Evolutionary conservation across 2,113 vertebrate genomes (phyloP), one percentile per base, ranked within the genome.

Genomic region (Gymnocephalus cernua): DNA sequence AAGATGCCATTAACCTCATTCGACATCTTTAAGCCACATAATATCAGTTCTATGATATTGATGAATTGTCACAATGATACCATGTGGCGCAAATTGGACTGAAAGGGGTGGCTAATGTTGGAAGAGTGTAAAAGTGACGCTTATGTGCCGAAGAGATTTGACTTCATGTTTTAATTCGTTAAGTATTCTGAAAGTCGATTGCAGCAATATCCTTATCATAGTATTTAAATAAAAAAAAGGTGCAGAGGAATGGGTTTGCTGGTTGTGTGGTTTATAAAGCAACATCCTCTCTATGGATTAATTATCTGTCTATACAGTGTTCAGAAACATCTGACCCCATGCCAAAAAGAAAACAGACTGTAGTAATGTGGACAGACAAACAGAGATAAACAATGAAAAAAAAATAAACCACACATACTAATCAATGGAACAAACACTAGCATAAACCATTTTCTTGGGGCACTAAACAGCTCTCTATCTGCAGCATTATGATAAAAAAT

Each of bases 1-100:
- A 92, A 92, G 89, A 93, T 74, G 89, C 69, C 92, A 92, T 93
- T 94, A 93, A 92, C 90, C 90, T 88, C 86, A 50, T 88, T 86
- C 78, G 75, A 88, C 80, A 86, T 84, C 77, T 86, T 90, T 84
- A 83, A 89, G 83, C 79, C 53, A 8, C 66, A 16, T 63, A 64
- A 47, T 89, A 92, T 90, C 78, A 81, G 59, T 57, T 63, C 53
- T 79, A 67, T 62, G 79, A 87, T 92, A 89, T 88, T 92, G 91
- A 93, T 89, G 81, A 86, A 89, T 89, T 77, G 79, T 87, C 78
- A 84, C 77, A 77, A 79, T 70, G 59, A 12, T 16, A 44, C 70
- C 62, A 65, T 80, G 63, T 58, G 70, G 53, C 6, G n/a, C 64
- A 86, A 84, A 90, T 59, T 74, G 61, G 74, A 80, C 56, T n/a